Base-by-base conservation (phyloP, 2,113 vertebrate genomes). In the Eulacestoma nigropectus region DNA sequence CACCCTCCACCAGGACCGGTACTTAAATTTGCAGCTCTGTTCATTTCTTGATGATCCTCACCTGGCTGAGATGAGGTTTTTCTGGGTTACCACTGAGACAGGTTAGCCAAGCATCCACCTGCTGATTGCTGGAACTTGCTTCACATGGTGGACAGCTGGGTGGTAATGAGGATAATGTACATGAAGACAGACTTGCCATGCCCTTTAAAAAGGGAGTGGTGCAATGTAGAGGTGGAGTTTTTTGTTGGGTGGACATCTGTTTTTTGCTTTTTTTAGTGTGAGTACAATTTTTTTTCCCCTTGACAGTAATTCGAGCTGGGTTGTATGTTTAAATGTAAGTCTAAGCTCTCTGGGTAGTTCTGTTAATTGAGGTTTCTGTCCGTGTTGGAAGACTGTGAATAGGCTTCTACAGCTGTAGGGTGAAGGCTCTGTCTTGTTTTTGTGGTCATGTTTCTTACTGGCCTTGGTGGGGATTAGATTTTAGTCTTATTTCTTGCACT, bases 181-280 rank as follows among this genome's bases (percentile, higher is more conserved):
- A 39, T 29, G 44, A 56, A 70, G 49, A 5, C 30, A 64, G 29
- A 9, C 16, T 52, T 47, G 53, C 3, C 2, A 3, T 5, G 13
- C 3, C 1, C 1, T 27, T 29, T 53, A 26, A 7, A 44, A 67
- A 9, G 27, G 30, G 27, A 7, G 11, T 42, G 62, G 35, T 50
- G 44, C 0, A 25, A 1, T 1, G 1, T 1, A 6, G 59, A 27
- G 20, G 3, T 65, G 30, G 7, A 5, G 9, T 4, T 0, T 1
- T 81, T 47, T 8, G 1, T 0, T n/a, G 22, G 4, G 8, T 35
- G 2, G 76, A 30, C 0, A 6, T 14, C 2, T 46, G 30, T 0
- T 57, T 88, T 68, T 44, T 52, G 39, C 9, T 39, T 39, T 39
- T 39, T 39, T 62, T 47, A 21, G 13, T 4, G 37, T 56, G 12